Base-by-base conservation (phyloP, 2,797 vertebrate genomes). In the Clamator glandarius region DNA sequence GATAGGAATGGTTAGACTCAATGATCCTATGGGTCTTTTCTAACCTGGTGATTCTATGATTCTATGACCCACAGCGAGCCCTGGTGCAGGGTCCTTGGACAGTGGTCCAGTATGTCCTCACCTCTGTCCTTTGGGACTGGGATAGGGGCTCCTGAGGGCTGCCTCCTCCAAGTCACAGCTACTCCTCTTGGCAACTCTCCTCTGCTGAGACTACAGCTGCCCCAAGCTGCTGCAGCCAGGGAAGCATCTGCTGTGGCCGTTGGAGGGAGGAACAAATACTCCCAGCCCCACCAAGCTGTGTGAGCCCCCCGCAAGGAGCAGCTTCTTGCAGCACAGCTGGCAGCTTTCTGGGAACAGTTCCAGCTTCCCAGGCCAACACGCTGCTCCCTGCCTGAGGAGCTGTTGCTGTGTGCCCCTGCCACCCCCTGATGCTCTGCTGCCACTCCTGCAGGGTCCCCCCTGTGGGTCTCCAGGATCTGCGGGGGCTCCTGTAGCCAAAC, bases 381-480 rank as follows among this genome's bases (percentile, higher is more conserved):
- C 89, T 90, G 55, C 46, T 11, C 6, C 2, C 58, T 48, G 41
- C 62, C 17, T 11, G 11, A 42, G 2, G 5, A 62, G 63, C 0
- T 1, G 21, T 8, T 23, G 26, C 69, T 63, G 25, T 6, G 61
- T 58, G 42, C 23, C 63, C 26, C 44, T 50, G 39, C 39, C 6
- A 26, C 5, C 24, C 57, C 12, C 17, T n/a, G 36, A 52, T 25
- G 48, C 0, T 0, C 46, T 50, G 28, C 79, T 62, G 52, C n/a
- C 33, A 20, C 15, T 90, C 33, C 76, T 52, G 36, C 26, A 15
- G 15, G 31, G 23, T 29, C 11, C 41, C 31, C 48, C 23, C 4
- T 29, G 1, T 0, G 1, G 15, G 6, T 36, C 26, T 63, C 18
- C 0, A 0, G 20, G 39, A 24, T 67, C 18, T 1, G 0, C 24